Evolutionary conservation across 2,888 invertebrate genomes (phyloP).

Genomic region (Yponomeuta malinellus): DNA sequence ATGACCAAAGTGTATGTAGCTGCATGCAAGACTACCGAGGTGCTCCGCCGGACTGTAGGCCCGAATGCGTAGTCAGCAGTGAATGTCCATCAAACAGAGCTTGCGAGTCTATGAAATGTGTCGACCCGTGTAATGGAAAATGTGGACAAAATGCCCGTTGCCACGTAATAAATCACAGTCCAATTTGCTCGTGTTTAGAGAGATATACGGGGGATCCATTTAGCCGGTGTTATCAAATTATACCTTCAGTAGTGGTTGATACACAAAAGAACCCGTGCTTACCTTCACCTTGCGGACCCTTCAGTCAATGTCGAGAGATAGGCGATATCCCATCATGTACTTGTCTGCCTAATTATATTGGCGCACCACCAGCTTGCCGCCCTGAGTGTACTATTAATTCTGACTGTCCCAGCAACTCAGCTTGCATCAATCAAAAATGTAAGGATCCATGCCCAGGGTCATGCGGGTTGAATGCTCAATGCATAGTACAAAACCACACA

Average conservation of each 20-base stretch:
- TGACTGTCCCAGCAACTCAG: conserved; percentile 83
- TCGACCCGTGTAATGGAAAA: conserved; percentile 82
- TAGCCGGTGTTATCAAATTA: conserved; percentile 69
- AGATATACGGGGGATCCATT: conserved; percentile 81
- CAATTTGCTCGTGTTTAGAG: conserved; percentile 80
- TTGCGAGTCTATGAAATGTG: conserved; percentile 81
- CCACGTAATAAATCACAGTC: conserved; percentile 82
- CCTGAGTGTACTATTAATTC: conserved; percentile 83
- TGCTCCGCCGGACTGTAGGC: conserved; percentile 81
- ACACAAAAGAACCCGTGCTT: conserved; percentile 71
- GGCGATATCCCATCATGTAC: conserved; percentile 79
- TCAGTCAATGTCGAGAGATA: conserved; percentile 78
- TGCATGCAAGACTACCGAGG: conserved; percentile 80
- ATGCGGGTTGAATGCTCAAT: conserved; percentile 80
- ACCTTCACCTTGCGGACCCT: conserved; percentile 80
- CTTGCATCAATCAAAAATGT: conserved; percentile 86
- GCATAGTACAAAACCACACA: conserved; percentile 81
- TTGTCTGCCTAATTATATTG: conserved; percentile 79
- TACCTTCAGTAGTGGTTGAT: conserved; percentile 34
- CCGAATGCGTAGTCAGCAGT: conserved; percentile 82
- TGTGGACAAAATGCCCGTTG: conserved; percentile 85
- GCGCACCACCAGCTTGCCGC: conserved; percentile 81
- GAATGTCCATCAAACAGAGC: conserved; percentile 82
- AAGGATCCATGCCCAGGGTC: conserved; percentile 88
- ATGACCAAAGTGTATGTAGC: conserved; percentile 82